These are phyloP conservation scores for Ictidomys tridecemlineatus DNA, from an alignment of 2,113 vertebrate species.

Conservation along the genomic window DNA sequence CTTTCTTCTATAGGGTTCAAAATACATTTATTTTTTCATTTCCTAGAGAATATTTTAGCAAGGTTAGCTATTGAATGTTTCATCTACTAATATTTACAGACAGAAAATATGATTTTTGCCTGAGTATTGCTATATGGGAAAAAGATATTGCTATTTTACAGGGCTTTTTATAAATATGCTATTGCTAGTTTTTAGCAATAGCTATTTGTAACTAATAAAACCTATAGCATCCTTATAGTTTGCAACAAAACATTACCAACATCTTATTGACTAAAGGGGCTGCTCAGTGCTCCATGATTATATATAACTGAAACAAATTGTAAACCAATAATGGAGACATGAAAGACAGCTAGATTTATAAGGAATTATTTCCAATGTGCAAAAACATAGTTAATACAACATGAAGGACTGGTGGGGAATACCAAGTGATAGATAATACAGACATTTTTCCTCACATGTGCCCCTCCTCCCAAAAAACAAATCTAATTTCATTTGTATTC, in stretches of 20 bases:
- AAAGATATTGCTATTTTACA: background rate
- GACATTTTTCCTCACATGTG: background rate
- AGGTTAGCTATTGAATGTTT: background rate
- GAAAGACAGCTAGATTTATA: background rate
- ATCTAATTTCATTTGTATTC: background rate
- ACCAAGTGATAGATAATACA: background rate
- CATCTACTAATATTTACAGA: background rate
- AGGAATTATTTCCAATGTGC: background rate
- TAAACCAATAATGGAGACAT: background rate
- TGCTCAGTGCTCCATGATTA: background rate
- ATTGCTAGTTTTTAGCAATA: background rate
- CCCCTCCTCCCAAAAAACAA: background rate
- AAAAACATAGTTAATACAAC: background rate
- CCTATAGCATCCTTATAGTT: background rate
- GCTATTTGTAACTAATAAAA: background rate
- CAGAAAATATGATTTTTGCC: background rate
- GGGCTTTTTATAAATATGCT: background rate
- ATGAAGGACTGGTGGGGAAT: background rate
- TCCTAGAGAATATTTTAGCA: background rate
- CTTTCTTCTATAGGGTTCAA: background rate
- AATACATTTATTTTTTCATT: background rate
- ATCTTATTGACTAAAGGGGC: background rate
- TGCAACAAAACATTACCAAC: background rate
- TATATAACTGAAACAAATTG: background rate
- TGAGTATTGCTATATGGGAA: background rate